A percentile compares a stretch with the other conserved stretches of the same genome.
Conservation (phyloP, 1,140 invertebrate genomes). For the Orius insidiosus region DNA sequence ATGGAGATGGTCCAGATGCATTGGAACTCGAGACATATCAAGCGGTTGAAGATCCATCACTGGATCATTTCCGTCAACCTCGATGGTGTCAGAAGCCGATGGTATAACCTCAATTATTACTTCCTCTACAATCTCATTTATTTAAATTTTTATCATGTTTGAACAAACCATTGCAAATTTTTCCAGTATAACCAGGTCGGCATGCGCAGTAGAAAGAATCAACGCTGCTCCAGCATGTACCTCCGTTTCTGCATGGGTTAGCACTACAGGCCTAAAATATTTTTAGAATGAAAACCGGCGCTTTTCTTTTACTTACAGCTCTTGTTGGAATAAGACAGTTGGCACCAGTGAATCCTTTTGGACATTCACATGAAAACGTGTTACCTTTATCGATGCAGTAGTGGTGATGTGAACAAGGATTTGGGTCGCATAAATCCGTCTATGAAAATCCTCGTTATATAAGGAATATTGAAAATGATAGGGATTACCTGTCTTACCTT, state of each 20-base stretch:
- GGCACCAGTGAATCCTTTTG: conserved; percentile 43
- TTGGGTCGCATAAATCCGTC: conserved; percentile 52
- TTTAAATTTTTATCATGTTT: neutral
- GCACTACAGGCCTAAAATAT: conserved; percentile 18
- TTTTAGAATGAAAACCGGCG: neutral
- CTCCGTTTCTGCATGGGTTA: conserved; percentile 56
- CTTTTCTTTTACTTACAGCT: conserved; percentile 27
- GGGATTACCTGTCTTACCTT: conserved; percentile 21
- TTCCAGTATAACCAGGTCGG: conserved; percentile 53
- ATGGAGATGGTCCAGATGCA: conserved; percentile 49
- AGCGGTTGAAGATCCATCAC: conserved; percentile 31
- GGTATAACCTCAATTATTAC: conserved; percentile 35
- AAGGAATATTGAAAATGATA: conserved; percentile 1
- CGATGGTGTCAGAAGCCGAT: conserved; percentile 28
- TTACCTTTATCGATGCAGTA: conserved; percentile 49
- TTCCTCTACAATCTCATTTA: conserved; percentile 28
- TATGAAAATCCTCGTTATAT: conserved; percentile 22
- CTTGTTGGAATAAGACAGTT: conserved; percentile 34
- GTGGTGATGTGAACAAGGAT: conserved; percentile 43
- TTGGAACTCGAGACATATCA: conserved; percentile 11
- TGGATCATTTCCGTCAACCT: conserved; percentile 25
- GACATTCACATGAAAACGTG: conserved; percentile 54
- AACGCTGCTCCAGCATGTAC: conserved; percentile 56
- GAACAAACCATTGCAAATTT: conserved; percentile 47
- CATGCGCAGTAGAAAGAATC: conserved; percentile 58